Evolutionary conservation across 2,113 vertebrate species (phyloP).

Genomic region (Percina caprodes): DNA sequence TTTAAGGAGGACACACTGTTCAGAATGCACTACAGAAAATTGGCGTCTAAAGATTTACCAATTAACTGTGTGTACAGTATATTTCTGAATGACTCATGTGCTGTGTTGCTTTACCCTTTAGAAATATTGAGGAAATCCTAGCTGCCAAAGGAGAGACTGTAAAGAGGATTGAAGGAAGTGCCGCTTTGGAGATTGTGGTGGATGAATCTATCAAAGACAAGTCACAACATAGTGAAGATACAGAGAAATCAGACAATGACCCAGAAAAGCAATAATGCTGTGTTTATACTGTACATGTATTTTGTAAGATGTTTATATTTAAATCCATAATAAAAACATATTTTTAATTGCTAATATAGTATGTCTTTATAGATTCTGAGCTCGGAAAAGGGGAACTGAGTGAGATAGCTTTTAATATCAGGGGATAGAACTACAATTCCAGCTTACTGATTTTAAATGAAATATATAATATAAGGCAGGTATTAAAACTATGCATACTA

Average conservation of each 20-base stretch:
- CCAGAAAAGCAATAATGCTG: constrained; percentile 57
- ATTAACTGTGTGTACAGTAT: neutral
- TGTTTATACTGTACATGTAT: constrained; percentile 13
- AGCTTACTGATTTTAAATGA: neutral
- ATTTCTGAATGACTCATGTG: neutral
- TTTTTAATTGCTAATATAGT: neutral
- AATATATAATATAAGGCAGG: neutral
- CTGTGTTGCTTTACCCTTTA: constrained; percentile 55
- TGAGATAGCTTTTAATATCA: neutral
- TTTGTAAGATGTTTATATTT: constrained; percentile 19
- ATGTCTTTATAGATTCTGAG: neutral
- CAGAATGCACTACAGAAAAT: neutral
- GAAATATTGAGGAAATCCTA: constrained; percentile 97
- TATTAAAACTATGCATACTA: neutral
- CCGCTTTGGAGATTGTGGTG: constrained; percentile 85
- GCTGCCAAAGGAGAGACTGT: constrained; percentile 92
- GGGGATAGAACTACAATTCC: neutral
- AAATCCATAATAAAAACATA: constrained; percentile 50
- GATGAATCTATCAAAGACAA: constrained; percentile 71
- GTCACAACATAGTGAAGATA: constrained; percentile 26
- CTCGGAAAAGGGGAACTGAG: neutral
- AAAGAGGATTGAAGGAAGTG: constrained; percentile 80
- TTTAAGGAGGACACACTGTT: neutral
- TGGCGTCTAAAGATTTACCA: neutral
- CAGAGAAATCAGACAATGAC: constrained; percentile 27